Percentiles rank a stretch among this genome's conserved stretches.
These are phyloP conservation scores for Arenaria interpres DNA, from an alignment of 2,113 vertebrate species.

Conservation along the genomic window DNA sequence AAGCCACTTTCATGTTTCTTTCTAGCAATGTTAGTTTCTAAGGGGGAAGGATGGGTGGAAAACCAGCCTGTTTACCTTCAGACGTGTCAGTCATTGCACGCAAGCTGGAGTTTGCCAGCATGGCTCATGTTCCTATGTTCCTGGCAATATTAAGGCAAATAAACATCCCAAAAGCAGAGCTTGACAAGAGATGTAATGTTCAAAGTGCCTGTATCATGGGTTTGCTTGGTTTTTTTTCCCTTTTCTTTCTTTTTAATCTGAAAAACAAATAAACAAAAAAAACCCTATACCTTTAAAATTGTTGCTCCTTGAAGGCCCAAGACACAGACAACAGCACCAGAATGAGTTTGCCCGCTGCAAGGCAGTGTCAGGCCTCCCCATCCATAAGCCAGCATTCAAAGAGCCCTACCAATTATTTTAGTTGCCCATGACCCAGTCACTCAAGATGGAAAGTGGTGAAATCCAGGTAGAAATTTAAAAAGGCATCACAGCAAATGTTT, in stretches of 20 bases:
- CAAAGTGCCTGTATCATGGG: background rate
- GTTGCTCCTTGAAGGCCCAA: background rate
- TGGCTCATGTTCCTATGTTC: background rate
- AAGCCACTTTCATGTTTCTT: background rate
- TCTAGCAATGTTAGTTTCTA: background rate
- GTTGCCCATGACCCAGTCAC: background rate
- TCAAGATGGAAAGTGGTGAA: background rate
- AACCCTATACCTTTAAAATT: background rate
- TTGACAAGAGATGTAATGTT: background rate
- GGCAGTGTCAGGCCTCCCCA: background rate
- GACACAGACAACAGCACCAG: background rate
- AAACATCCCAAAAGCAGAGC: background rate
- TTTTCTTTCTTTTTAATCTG: background rate
- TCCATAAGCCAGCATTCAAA: accelerated
- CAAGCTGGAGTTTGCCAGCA: background rate
- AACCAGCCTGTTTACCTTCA: background rate
- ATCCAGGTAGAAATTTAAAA: background rate
- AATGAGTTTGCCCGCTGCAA: background rate
- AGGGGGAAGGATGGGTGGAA: too few relatives aligned
- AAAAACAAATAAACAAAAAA: background rate
- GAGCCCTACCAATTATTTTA: background rate
- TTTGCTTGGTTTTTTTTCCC: background rate
- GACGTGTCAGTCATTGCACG: background rate
- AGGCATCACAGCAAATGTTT: background rate
- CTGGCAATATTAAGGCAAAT: background rate